These are phyloP conservation scores for Enteromius viviparus DNA, from an alignment of 2,797 vertebrate species.

Conservation along the genomic window DNA sequence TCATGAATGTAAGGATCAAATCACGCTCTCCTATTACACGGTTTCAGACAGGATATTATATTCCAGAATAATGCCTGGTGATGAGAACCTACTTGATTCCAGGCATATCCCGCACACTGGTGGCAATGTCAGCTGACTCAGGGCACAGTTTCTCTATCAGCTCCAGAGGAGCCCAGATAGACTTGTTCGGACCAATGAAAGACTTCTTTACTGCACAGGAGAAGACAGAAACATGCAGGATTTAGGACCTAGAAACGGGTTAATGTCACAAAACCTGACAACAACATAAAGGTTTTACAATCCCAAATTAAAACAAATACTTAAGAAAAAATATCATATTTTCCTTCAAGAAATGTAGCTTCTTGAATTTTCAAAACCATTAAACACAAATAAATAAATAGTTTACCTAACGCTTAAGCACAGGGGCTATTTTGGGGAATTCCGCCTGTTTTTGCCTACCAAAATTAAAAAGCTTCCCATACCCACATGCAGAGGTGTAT, in stretches of 20 bases:
- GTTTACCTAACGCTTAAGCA: too few species aligned
- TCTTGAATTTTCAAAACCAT: background rate
- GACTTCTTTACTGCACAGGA: constrained; percentile 87
- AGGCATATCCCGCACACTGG: constrained; percentile 94
- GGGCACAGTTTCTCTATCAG: constrained; percentile 95
- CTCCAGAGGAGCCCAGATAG: constrained; percentile 96
- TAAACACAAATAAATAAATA: too few species aligned
- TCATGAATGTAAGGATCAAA: background rate
- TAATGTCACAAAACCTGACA: background rate
- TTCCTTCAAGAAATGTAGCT: background rate
- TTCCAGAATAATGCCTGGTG: background rate
- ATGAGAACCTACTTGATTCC: constrained; percentile 87
- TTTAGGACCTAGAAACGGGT: background rate
- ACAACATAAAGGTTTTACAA: background rate
- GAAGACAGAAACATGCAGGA: background rate
- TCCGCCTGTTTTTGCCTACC: too few species aligned
- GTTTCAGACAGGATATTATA: constrained; percentile 17
- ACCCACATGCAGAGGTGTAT: too few species aligned
- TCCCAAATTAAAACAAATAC: background rate
- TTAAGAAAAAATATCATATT: background rate
- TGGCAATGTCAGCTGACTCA: constrained; percentile 91
- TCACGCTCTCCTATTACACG: background rate
- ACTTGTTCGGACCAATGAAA: constrained; percentile 95
- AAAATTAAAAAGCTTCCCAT: too few species aligned
- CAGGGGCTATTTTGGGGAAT: too few species aligned